phyloP scores from a whole-genome alignment of 2,797 vertebrate genomes.

The Sus cebifrons region DNA sequence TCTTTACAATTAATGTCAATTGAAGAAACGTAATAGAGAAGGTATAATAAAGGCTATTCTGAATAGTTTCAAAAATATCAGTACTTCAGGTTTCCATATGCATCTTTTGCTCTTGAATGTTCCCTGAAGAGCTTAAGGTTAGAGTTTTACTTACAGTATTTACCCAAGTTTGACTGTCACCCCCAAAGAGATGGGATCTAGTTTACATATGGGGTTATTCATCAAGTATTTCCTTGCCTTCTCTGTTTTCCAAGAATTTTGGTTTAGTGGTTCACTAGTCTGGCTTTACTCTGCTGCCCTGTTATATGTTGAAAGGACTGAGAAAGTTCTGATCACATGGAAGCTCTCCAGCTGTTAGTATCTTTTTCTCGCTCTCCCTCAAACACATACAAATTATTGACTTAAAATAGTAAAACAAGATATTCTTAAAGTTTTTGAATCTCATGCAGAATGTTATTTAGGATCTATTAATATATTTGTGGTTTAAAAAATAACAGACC shows the following conservation, averaged over 20 bases:
- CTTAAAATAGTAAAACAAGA: conserved; percentile 49
- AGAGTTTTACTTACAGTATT: conserved; percentile 9
- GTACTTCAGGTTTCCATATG: background rate
- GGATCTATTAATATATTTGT: conserved; percentile 61
- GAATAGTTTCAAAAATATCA: background rate
- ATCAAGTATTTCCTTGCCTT: conserved; percentile 26
- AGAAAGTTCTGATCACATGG: conserved; percentile 18
- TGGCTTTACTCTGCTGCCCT: conserved; percentile 54
- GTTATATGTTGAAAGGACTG: conserved; percentile 8
- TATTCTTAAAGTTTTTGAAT: conserved; percentile 47
- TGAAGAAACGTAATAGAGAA: too few species aligned
- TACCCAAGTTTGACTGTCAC: background rate
- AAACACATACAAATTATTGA: background rate
- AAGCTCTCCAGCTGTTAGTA: conserved; percentile 25
- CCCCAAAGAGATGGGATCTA: background rate
- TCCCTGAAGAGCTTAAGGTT: background rate
- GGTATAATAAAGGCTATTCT: too few species aligned
- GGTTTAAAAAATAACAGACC: conserved; percentile 53
- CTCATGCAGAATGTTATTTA: conserved; percentile 23
- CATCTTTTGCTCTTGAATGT: conserved; percentile 6
- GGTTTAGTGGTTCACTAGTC: background rate
- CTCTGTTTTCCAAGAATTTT: conserved; percentile 36
- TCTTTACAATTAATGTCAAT: too few species aligned
- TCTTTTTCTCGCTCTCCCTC: background rate
- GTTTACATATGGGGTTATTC: background rate